A percentile compares a stretch with the other conserved stretches of the same genome.
phyloP scores from a whole-genome alignment of 2,797 vertebrate species.

The Halcyon leucocephala region DNA sequence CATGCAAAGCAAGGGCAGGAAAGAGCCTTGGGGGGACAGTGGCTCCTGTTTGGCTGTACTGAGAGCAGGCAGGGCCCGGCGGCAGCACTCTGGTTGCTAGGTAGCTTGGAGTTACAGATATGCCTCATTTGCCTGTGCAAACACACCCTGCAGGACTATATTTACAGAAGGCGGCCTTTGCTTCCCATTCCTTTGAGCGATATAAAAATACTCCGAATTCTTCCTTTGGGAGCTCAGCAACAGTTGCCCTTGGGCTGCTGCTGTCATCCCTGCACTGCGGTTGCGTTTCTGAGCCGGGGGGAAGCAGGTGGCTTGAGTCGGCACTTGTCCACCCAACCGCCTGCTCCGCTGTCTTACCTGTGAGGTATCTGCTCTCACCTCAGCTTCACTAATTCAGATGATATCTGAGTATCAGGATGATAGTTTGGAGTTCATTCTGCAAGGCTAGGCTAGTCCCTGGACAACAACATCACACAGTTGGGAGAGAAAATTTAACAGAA shows the following conservation, averaged over 20 bases:
- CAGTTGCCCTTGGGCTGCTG: constrained; percentile 15
- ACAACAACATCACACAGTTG: background rate
- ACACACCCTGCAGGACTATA: background rate
- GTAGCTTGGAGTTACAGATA: constrained; percentile 26
- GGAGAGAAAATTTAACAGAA: background rate
- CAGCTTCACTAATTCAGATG: background rate
- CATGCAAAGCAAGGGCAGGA: background rate
- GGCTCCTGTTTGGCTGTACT: background rate
- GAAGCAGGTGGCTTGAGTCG: background rate
- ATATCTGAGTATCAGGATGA: background rate
- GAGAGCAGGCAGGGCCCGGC: fast-evolving
- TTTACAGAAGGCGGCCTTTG: constrained; percentile 55
- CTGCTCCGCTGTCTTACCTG: background rate
- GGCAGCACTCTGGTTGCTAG: background rate
- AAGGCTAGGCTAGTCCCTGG: background rate
- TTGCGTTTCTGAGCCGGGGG: fast-evolving
- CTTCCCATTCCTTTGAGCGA: constrained; percentile 29
- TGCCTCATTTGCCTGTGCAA: constrained; percentile 49
- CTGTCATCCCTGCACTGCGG: fast-evolving
- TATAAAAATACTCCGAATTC: constrained; percentile 44
- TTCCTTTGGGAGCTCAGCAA: constrained; percentile 47
- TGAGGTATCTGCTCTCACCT: background rate
- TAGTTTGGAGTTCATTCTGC: background rate
- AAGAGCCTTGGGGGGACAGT: background rate
- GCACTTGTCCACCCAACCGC: fast-evolving